Base-by-base conservation (phyloP, 2,113 vertebrate species). In the Solenodon paradoxus region DNA sequence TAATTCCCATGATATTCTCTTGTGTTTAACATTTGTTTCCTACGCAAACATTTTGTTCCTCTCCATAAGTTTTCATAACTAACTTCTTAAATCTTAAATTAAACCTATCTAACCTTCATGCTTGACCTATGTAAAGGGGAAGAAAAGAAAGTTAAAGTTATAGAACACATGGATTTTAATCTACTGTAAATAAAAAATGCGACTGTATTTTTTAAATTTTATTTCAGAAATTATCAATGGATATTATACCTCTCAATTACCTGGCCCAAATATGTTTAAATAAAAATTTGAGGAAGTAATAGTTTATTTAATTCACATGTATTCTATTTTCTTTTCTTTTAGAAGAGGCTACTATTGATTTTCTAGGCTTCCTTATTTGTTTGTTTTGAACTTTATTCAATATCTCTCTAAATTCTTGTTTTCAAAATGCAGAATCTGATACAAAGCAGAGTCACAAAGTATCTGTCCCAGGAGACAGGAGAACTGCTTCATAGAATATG, bases 331-430 rank as follows among this genome's bases (percentile, higher is more conserved):
- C 42, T 86, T 35, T 80, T 7, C 28, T 91, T 80, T 42, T 64
- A 5, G 28, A 81, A 86, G 9, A 61, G 26, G 75, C 66, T 75
- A 49, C 19, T 94, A 10, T 42, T 80, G 26, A 45, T 95, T 95
- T n/a, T 7, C 19, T 40, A 61, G 22, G 26, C 24, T 26, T 79
- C 26, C n/a, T 10, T 78, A 22, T 59, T 90, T 49, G 64, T 84
- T 82, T 85, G 35, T 68, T 88, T 93, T 93, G 19, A 96, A 72
- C 74, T 63, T n/a, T 91, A 81, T 85, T 93, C 64, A 89, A 22
- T 89, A 53, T 69, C 47, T 66, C 77, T 61, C 53, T 85, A 86
- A 85, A 15, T 10, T 93, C 72, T 90, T 94, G 24, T 81, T 92
- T 97, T 55, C 66, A 81, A 61, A 85, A 19, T 71, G 66, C 78